Base-by-base conservation (phyloP, 2,797 vertebrate genomes). In the Gephyroberyx darwinii region DNA sequence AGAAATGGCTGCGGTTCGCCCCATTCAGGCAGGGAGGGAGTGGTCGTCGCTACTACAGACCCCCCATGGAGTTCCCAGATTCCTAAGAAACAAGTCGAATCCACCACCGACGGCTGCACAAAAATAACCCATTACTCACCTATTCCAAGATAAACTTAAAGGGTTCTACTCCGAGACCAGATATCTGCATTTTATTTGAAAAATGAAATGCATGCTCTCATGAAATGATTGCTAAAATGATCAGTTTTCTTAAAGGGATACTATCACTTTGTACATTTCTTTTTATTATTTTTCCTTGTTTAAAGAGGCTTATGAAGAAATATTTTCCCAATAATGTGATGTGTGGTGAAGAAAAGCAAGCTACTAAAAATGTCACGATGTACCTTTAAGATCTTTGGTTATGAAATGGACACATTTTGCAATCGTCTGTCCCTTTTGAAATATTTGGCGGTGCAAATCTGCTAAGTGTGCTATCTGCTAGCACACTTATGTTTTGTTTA, bases 1-100 rank as follows among this genome's bases (percentile, higher is more conserved):
- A 92, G 75, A 91, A 87, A 60, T 92, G 89, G 88, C 79, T 91
- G 58, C 75, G 88, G 35, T 90, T 88, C 30, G 86, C 88, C 17
- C 88, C 90, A 1, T 92, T 91, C 81, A 79, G 89, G 61, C 89
- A 90, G 71, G 85, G 85, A 54, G 86, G 88, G 37, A 87, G 73
- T 2, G 87, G 87, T 22, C 85, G 84, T 13, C 81, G 84, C 66
- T 69, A 43, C 61, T 65, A 2, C 65, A 78, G 19, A 65, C 31
- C 65, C 50, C 48, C 60, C 8, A 16, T 19, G 8, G 65, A 78
- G 31, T 69, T 74, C 48, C 60, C 48, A 26, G 22, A 19, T 26
- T 33, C 65, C 5, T 48, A 55, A 8, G 70, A 73, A 48, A 43
- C n/a, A n/a, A 14, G 67, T 60, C 37, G 33, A 31, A 37, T 72